phyloP scores from a whole-genome alignment of 2,113 vertebrate species.

The Xerus inauris region DNA sequence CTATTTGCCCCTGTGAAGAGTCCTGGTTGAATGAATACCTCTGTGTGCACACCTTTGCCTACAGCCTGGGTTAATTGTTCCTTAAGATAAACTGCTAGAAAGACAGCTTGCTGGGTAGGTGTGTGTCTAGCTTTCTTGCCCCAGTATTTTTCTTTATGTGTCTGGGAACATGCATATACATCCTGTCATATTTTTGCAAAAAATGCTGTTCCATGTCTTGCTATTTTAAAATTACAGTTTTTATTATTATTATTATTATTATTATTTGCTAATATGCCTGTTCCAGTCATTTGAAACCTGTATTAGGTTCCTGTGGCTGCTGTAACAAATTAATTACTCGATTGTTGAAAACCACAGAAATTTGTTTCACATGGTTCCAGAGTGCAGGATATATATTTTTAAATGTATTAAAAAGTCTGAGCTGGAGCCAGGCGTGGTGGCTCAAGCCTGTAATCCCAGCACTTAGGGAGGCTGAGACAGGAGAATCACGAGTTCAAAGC shows the following conservation, averaged over 20 bases:
- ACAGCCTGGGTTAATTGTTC: not conserved
- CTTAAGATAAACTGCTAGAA: not conserved
- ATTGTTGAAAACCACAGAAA: not conserved
- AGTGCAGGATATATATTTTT: not conserved
- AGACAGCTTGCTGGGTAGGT: not conserved
- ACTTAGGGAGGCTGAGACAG: too few relatives aligned
- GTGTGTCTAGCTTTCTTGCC: not conserved
- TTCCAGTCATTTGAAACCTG: not conserved
- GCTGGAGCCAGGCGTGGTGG: too few relatives aligned
- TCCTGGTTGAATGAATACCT: not conserved
- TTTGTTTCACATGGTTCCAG: not conserved
- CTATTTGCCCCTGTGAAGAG: not conserved
- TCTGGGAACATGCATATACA: too few relatives aligned
- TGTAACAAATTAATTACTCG: not conserved
- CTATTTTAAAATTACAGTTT: not conserved
- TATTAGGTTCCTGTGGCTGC: not conserved
- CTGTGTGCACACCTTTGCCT: not conserved
- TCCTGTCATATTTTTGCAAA: not conserved
- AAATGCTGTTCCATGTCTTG: not conserved
- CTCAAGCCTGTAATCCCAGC: too few relatives aligned
- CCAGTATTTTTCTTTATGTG: not conserved
- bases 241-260: not conserved
- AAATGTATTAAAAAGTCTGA: not conserved
- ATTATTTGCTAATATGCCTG: not conserved
- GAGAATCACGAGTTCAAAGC: too few relatives aligned